Evolutionary conservation across 2,888 invertebrate species (phyloP).

Genomic region (Drosophila vallismaia): DNA sequence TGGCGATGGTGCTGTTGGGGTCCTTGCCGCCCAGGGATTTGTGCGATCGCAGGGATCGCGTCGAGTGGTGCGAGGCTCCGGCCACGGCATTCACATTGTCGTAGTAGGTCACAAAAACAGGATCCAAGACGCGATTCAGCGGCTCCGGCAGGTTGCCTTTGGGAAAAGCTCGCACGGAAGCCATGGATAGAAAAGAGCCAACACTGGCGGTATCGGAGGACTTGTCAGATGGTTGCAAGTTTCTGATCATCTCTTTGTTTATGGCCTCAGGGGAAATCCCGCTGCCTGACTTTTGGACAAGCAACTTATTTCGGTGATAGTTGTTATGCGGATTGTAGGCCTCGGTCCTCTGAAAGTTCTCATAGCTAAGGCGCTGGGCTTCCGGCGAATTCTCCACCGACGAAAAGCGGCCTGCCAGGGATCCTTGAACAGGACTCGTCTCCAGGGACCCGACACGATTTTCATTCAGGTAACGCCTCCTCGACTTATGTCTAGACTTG

Average conservation of each 20-base stretch:
- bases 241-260: conserved; percentile 81
- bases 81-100: conserved; percentile 84
- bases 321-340: conserved; percentile 83
- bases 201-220: conserved; percentile 86
- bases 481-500: conserved; percentile 77
- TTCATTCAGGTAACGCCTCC: conserved; percentile 82
- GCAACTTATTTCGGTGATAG: conserved; percentile 81
- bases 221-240: conserved; percentile 77
- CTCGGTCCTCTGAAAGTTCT: conserved; percentile 81
- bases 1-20: conserved; percentile 70
- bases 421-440: conserved; percentile 73
- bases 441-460: conserved; percentile 84
- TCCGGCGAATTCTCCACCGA: conserved; percentile 78
- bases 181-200: conserved; percentile 93
- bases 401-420: conserved; percentile 67
- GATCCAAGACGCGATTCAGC: conserved; percentile 90
- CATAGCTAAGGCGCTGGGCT: conserved; percentile 69
- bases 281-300: conserved; percentile 73
- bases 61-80: conserved; percentile 52
- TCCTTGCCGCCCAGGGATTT: conserved; percentile 61
- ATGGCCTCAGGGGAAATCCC: conserved; percentile 78
- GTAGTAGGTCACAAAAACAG: conserved; percentile 89
- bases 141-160: conserved; percentile 91
- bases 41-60: conserved; percentile 59
- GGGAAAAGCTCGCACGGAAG: conserved; percentile 93